Base-by-base conservation (phyloP, 2,113 vertebrate genomes). In the Tretioscincus oriximinensis region DNA sequence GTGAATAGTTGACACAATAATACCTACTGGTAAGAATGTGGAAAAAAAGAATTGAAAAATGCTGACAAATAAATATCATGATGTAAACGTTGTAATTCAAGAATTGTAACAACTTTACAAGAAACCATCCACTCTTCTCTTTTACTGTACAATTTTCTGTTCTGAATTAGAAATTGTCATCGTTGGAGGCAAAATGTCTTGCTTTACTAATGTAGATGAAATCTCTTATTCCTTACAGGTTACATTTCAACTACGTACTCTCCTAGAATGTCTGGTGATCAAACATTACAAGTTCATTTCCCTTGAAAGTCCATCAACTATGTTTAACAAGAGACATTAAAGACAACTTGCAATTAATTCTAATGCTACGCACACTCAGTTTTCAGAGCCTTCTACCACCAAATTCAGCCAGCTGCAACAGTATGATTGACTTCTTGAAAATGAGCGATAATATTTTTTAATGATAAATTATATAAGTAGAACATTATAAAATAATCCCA, bases 271-370 rank as follows among this genome's bases (percentile, higher is more conserved):
- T 61, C 31, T 79, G 51, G 51, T 70, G 51, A 79, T 79, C 77
- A 79, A 61, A 79, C 12, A 79, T n/a, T 58, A 45, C 31, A 70
- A 70, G 29, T 69, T 76, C 10, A 49, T 68, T 81, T 81, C 61
- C 49, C 26, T 12, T 69, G 65, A 61, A 26, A 69, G 20, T 61
- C 20, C 24, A 78, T 76, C 73, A 67, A 64, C 5, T 81, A 61
- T 45, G 24, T 73, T 81, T 81, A 81, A 67, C 71, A 74, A 74
- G 22, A 58, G 49, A 67, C 51, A 61, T n/a, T 61, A 60, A 69
- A 67, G 64, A 60, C 35, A 76, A 69, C 21, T 16, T 74, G 35
- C 73, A 76, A 76, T 81, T 81, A 61, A 69, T 81, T 54, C 31
- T 24, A 61, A 22, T 22, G 21, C 29, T 61, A 16, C 21, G 16